Conservation (phyloP, 2,113 vertebrate species). For the Centrocercus urophasianus region DNA sequence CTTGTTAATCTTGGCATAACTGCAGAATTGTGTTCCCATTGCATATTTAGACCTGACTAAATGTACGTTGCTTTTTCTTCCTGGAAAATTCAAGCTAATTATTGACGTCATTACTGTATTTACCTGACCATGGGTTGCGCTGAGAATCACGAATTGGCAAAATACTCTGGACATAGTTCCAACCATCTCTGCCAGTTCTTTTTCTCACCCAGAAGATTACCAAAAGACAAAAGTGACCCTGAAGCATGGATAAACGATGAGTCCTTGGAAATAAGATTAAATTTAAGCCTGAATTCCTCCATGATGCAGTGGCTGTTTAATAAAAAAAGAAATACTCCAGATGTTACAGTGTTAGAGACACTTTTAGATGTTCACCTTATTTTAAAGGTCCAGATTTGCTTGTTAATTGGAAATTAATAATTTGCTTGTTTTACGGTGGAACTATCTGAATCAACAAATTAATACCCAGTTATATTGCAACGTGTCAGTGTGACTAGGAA, state of each 20-base stretch:
- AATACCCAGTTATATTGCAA: background rate
- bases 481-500: background rate
- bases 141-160: constrained; percentile 35
- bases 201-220: background rate
- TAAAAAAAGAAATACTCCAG: background rate
- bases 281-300: background rate
- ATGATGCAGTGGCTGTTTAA: background rate
- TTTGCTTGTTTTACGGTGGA: background rate
- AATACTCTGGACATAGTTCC: background rate
- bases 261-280: background rate
- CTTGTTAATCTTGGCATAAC: constrained; percentile 55
- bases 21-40: constrained; percentile 48
- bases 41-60: constrained; percentile 38
- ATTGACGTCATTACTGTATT: constrained; percentile 12
- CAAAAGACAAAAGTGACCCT: background rate
- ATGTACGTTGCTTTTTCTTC: background rate
- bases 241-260: background rate
- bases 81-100: constrained; percentile 38
- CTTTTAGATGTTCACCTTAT: background rate
- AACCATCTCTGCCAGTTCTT: background rate
- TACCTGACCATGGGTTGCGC: constrained; percentile 27
- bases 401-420: background rate
- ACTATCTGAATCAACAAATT: background rate
- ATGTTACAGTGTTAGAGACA: background rate
- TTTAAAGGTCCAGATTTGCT: background rate